These are phyloP conservation scores for Agrypnus murinus DNA, from an alignment of 2,888 invertebrate genomes.

Conservation along the genomic window DNA sequence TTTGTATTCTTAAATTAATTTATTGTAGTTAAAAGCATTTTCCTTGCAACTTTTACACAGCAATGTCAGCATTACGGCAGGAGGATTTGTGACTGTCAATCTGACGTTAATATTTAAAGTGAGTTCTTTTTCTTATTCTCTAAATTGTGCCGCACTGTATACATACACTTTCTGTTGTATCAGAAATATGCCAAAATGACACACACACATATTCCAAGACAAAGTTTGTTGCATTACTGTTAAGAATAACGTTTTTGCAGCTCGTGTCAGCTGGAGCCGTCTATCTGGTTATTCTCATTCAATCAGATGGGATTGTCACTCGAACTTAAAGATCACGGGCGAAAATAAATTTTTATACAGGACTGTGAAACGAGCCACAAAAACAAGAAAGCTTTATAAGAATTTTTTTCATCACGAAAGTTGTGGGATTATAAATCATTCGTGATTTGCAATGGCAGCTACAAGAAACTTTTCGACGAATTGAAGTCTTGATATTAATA, in stretches of 20 bases:
- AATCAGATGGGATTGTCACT: neutral
- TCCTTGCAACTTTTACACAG: constrained; percentile 8
- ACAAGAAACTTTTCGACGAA: no score
- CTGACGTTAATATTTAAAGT: neutral
- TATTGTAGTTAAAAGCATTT: neutral
- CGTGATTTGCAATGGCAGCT: no score
- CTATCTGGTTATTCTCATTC: neutral
- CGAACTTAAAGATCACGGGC: no score
- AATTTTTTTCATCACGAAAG: no score
- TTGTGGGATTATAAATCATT: no score
- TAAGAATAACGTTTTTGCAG: no score
- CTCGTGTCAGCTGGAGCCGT: neutral
- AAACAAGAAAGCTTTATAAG: no score
- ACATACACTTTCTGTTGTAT: neutral
- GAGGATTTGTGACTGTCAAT: neutral
- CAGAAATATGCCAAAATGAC: neutral
- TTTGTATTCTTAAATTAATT: no score
- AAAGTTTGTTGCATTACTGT: no score
- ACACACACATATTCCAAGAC: neutral
- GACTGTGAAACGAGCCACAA: no score
- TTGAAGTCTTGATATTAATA: no score
- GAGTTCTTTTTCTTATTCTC: neutral
- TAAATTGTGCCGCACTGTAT: neutral
- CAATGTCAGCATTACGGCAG: neutral
- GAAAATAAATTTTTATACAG: no score